Evolutionary conservation across 2,113 vertebrate species (phyloP).

Genomic region (Hippotragus niger): DNA sequence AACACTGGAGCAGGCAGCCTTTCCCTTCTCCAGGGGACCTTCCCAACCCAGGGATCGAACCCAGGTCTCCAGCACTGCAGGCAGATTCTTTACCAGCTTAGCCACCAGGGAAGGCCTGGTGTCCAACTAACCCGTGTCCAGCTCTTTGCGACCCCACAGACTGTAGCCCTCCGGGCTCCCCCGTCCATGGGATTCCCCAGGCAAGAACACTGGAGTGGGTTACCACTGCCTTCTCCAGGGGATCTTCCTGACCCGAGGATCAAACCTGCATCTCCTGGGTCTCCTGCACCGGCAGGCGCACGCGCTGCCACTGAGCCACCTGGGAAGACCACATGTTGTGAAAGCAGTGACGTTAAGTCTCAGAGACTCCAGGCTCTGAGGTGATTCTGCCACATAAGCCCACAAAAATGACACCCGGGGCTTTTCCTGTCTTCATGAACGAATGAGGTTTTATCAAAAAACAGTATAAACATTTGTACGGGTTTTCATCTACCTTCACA

Average conservation of each 20-base stretch:
- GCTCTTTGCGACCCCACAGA: neutral
- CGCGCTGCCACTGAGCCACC: neutral
- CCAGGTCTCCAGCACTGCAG: neutral
- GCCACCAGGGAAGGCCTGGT: neutral
- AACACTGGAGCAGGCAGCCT: neutral
- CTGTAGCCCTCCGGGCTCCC: neutral
- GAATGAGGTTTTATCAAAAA: neutral
- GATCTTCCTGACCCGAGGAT: neutral
- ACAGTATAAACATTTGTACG: neutral
- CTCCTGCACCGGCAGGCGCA: neutral
- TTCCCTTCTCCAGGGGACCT: neutral
- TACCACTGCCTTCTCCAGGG: neutral
- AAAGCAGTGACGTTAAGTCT: neutral
- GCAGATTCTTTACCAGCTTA: neutral
- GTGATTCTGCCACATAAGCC: accelerated
- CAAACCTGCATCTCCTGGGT: neutral
- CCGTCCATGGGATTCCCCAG: neutral
- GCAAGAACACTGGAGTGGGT: neutral
- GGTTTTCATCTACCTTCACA: neutral
- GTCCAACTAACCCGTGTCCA: neutral
- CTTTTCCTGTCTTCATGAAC: accelerated
- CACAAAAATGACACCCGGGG: accelerated
- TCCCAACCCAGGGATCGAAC: neutral
- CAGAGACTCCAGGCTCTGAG: neutral
- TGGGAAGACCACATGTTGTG: accelerated